Evolutionary conservation across 2,797 vertebrate genomes (phyloP).

Genomic region (Pangasius krempfi): DNA sequence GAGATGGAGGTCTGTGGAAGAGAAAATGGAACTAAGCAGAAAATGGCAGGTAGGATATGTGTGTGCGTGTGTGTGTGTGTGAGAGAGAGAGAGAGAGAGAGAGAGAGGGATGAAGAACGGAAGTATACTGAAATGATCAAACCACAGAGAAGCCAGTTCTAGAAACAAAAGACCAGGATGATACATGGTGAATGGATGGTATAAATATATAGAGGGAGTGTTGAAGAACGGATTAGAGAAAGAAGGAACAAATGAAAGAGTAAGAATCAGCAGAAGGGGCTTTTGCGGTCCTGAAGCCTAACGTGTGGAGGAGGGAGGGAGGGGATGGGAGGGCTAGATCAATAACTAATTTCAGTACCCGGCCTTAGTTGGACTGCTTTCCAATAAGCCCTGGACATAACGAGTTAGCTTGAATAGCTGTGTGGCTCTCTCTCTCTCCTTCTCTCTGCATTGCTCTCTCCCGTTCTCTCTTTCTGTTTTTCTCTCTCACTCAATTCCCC

Average conservation of each 20-base stretch:
- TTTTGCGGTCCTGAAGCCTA: constrained; percentile 57
- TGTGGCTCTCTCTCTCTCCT: constrained; percentile 34
- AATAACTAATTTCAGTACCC: constrained; percentile 97
- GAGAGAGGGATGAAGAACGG: constrained; percentile 35
- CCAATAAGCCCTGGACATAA: constrained; percentile 87
- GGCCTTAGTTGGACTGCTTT: constrained; percentile 86
- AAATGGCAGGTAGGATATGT: neutral
- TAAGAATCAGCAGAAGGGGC: constrained; percentile 60
- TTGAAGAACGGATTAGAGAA: constrained; percentile 35
- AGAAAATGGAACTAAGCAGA: neutral
- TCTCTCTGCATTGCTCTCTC: constrained; percentile 28
- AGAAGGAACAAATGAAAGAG: constrained; percentile 57
- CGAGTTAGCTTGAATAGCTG: constrained; percentile 74
- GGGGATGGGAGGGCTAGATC: constrained; percentile 80
- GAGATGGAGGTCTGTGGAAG: neutral
- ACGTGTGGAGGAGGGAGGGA: constrained; percentile 55
- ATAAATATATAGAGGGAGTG: constrained; percentile 27
- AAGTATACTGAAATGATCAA: constrained; percentile 40
- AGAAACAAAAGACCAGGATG: constrained; percentile 44
- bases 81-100: neutral
- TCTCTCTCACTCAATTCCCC: constrained; percentile 37
- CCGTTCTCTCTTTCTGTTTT: constrained; percentile 29
- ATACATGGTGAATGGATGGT: constrained; percentile 30
- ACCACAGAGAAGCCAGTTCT: constrained; percentile 32
- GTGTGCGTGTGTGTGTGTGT: neutral